These are phyloP conservation scores for Ciconia nigra DNA, from an alignment of 2,797 vertebrate genomes.

Conservation along the genomic window DNA sequence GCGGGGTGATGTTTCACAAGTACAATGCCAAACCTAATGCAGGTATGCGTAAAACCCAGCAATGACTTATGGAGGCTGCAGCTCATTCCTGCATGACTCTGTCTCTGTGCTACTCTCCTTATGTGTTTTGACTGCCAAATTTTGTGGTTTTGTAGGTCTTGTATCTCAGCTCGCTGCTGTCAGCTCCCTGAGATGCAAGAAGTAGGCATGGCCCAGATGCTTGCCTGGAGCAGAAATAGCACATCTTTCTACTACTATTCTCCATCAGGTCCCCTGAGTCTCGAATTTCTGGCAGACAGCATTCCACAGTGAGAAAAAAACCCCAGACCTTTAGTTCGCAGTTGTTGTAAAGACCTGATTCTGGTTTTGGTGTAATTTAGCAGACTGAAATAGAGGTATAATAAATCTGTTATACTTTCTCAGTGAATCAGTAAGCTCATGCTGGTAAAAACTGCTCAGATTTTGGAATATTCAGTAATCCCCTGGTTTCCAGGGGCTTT, in stretches of 20 bases:
- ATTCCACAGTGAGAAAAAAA: neutral
- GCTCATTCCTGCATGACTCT: neutral
- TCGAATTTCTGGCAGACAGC: neutral
- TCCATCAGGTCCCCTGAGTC: neutral
- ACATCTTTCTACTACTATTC: neutral
- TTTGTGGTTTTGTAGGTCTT: slow-evolving; percentile 21
- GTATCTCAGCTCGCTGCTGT: neutral
- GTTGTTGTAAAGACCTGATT: neutral
- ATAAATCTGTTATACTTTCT: neutral
- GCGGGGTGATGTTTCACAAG: rapidly evolving
- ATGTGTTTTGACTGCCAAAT: slow-evolving; percentile 6
- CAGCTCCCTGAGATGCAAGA: neutral
- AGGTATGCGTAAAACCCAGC: neutral
- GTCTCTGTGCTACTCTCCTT: neutral
- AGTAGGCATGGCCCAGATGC: neutral
- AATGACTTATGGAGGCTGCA: neutral
- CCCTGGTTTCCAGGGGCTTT: neutral
- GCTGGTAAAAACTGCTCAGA: neutral
- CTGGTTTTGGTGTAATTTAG: neutral
- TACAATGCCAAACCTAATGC: rapidly evolving
- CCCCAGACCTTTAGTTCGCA: neutral
- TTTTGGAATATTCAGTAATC: neutral
- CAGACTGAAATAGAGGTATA: neutral
- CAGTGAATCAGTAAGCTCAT: neutral
- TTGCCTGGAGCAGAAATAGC: slow-evolving; percentile 42